Evolutionary conservation across 2,797 vertebrate genomes (phyloP), one percentile per base, ranked within the genome.

Genomic region (Ceryle rudis): DNA sequence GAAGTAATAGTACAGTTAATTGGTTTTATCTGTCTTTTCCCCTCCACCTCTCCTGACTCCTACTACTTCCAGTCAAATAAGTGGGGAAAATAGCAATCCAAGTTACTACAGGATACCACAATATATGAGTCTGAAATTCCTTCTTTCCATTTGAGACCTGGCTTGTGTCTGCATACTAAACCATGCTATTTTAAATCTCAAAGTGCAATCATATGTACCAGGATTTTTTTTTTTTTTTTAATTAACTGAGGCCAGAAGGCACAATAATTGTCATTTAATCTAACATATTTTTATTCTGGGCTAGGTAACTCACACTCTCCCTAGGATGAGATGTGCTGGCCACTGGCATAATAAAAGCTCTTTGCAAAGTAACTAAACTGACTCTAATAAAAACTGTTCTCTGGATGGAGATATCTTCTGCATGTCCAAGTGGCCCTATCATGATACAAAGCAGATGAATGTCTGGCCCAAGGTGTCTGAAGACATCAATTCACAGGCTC

Each of bases 41-140:
- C 14, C n/a, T 79, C 41, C 4, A 47, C 11, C 44, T 90, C 51
- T 93, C 78, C 70, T 42, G 22, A 46, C 25, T 77, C 19, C 35
- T 90, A 46, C 81, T 79, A 41, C 44, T 78, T 81, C 77, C 94
- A 96, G 86, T 60, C 66, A 46, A 89, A 33, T 81, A 95, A 95
- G 51, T 95, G 60, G 19, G 19, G 49, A 94, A 96, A 94, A 89
- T 79, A 90, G 47, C 20, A 62, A 79, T 88, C 72, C 71, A 49
- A 42, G 28, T 86, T 74, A 29, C 47, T 88, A 73, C 81, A 75
- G 78, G 54, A 23, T 67, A 69, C 64, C 57, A 42, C 35, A 78
- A 66, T 55, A 6, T 44, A 46, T 75, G 46, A 73, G 33, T 67
- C 14, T 73, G 18, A 93, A 91, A 35, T 81, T 86, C 21, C 10